These are phyloP conservation scores for Drosophila lowei DNA, from an alignment of 1,140 invertebrate species.

Conservation along the genomic window DNA sequence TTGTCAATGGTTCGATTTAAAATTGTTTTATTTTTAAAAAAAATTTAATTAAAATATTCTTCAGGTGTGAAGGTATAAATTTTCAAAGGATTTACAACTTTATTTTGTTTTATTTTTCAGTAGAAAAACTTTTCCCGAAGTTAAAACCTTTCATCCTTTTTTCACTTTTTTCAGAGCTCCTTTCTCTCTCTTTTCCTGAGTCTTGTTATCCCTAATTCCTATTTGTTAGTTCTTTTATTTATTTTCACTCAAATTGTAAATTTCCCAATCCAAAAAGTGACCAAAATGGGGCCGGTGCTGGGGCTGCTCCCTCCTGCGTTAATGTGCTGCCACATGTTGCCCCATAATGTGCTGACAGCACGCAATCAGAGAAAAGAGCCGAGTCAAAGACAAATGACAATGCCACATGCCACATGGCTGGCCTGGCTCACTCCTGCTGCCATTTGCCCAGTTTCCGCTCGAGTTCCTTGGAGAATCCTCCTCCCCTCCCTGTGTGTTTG, in stretches of 20 bases:
- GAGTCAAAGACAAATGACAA: conserved; percentile 70
- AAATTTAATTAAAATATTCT: no score
- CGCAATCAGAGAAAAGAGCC: conserved; percentile 51
- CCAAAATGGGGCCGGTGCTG: neutral
- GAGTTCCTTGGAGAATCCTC: conserved; percentile 27
- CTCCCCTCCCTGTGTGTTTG: conserved; percentile 34
- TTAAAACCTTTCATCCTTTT: no score
- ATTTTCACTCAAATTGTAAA: conserved; percentile 72
- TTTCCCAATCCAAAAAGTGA: conserved; percentile 23
- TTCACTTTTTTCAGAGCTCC: no score
- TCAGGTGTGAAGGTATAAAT: no score
- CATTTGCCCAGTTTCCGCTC: conserved; percentile 59
- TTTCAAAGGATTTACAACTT: no score
- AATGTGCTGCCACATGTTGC: conserved; percentile 77
- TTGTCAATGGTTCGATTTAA: no score
- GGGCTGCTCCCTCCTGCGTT: conserved; percentile 9
- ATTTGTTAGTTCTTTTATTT: conserved; percentile 51
- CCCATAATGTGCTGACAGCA: conserved; percentile 74
- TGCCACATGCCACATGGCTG: conserved; percentile 60
- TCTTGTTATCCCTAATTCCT: no score
- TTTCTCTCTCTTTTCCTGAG: no score
- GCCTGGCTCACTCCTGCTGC: conserved; percentile 1
- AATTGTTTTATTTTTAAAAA: no score
- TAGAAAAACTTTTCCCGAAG: no score
- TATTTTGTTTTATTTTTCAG: no score